Conservation (phyloP, 2,797 vertebrate species). For the Pseudomugil gertrudae region DNA sequence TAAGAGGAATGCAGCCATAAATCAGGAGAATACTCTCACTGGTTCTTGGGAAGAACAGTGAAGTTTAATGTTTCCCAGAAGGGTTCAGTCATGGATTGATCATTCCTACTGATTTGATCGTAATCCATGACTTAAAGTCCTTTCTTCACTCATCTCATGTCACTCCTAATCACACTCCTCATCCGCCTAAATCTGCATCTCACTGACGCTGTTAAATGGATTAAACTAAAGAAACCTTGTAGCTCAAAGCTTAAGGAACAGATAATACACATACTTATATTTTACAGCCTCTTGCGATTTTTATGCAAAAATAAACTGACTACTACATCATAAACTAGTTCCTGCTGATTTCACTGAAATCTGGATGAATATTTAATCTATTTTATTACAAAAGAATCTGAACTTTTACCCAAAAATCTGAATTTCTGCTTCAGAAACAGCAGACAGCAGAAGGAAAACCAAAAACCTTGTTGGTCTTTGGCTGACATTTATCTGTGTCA, state of each 20-base stretch:
- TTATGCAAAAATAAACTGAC: background rate
- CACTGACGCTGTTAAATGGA: slow-evolving; percentile 47
- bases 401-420: background rate
- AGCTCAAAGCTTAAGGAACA: slow-evolving; percentile 21
- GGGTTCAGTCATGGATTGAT: slow-evolving; percentile 21
- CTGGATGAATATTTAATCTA: background rate
- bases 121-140: slow-evolving; percentile 32
- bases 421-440: background rate
- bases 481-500: background rate
- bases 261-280: background rate
- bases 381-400: background rate
- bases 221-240: slow-evolving; percentile 45
- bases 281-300: slow-evolving; percentile 13
- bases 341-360: background rate
- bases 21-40: background rate
- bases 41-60: background rate
- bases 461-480: background rate
- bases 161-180: slow-evolving; percentile 53
- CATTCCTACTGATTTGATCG: slow-evolving; percentile 38
- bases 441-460: slow-evolving; percentile 2
- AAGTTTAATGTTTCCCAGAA: background rate
- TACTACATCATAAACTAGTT: background rate
- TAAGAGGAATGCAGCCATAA: background rate
- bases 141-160: slow-evolving; percentile 40
- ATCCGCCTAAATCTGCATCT: slow-evolving; percentile 45